Percentiles rank a stretch among this genome's conserved stretches.
These are phyloP conservation scores for Hafferia zeledoni DNA, from an alignment of 2,797 vertebrate species.

Conservation along the genomic window DNA sequence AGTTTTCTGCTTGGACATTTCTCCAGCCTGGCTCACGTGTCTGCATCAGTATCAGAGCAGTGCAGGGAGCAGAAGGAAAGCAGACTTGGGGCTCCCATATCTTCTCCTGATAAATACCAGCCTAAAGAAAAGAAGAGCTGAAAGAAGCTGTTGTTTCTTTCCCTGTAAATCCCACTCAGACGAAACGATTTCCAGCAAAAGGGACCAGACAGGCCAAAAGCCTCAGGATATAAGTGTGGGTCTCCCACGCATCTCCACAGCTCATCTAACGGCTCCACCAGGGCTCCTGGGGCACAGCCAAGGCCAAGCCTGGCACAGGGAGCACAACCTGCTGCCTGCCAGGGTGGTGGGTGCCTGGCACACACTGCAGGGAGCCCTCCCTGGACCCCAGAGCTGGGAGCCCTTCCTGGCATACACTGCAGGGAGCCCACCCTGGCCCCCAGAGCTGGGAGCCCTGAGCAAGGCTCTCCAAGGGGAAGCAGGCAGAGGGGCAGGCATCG, in stretches of 20 bases:
- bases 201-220: neutral
- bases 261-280: accelerated
- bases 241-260: neutral
- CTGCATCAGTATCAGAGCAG: neutral
- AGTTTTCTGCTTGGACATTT: neutral
- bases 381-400: neutral
- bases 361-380: accelerated
- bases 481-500: accelerated
- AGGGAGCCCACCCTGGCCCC: no score
- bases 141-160: neutral
- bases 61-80: accelerated
- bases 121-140: neutral
- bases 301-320: neutral
- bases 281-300: neutral
- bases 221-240: accelerated
- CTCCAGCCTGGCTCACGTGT: neutral
- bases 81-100: accelerated
- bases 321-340: accelerated
- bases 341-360: neutral
- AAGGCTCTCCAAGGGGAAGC: no score
- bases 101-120: neutral
- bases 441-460: neutral
- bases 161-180: neutral
- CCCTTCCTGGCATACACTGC: neutral
- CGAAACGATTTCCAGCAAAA: neutral